Conservation (phyloP, 2,888 invertebrate species). For the Caradrina kadenii region DNA sequence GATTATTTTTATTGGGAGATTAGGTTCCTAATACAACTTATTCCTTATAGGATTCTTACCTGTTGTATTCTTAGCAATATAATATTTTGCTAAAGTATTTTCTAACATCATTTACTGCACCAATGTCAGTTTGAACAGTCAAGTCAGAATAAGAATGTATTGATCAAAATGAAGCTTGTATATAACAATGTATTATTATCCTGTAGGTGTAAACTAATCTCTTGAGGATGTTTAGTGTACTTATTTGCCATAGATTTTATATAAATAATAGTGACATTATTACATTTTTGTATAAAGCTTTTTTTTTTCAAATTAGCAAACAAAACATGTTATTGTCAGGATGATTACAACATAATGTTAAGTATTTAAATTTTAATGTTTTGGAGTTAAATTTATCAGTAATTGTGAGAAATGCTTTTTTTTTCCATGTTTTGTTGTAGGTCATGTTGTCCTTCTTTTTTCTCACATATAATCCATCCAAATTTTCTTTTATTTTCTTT, state of each 20-base stretch:
- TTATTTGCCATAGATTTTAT: neutral
- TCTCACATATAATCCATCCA: neutral
- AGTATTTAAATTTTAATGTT: neutral
- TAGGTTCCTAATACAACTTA: neutral
- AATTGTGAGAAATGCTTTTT: neutral
- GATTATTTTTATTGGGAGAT: neutral
- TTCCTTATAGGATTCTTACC: conserved; percentile 25
- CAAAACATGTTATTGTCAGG: conserved; percentile 1
- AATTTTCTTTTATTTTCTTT: neutral
- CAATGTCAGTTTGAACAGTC: neutral
- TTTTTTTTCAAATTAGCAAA: neutral
- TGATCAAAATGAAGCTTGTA: neutral
- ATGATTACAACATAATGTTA: neutral
- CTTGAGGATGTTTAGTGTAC: neutral
- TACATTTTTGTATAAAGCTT: neutral
- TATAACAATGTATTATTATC: neutral
- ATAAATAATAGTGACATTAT: neutral
- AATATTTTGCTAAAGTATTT: conserved; percentile 7
- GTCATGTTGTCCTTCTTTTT: neutral
- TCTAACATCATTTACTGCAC: neutral
- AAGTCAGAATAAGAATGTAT: neutral
- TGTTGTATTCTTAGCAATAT: neutral
- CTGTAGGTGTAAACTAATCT: neutral
- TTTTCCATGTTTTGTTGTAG: neutral
- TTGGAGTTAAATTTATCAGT: neutral